Conservation (phyloP, 2,888 invertebrate genomes). For the Melolontha melolontha region DNA sequence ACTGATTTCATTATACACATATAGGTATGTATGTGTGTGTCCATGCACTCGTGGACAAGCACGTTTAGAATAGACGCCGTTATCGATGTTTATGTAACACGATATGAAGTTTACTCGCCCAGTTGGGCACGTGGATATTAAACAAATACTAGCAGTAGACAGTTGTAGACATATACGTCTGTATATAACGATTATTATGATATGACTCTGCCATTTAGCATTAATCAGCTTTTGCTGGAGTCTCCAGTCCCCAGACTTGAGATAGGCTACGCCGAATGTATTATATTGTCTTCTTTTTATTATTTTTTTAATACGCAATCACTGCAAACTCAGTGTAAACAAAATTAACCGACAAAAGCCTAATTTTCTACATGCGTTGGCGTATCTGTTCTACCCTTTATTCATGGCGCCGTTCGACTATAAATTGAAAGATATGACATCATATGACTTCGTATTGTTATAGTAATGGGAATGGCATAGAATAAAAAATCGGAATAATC, state of each 20-base stretch:
- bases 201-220: constrained; percentile 2
- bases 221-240: constrained; percentile 15
- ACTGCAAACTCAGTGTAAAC: too few species aligned
- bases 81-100: constrained; percentile 25
- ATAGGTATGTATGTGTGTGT: too few species aligned
- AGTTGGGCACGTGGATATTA: constrained; percentile 24
- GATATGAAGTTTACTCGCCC: constrained; percentile 13
- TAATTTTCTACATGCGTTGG: too few species aligned
- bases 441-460: too few species aligned
- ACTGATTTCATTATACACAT: too few species aligned
- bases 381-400: too few species aligned
- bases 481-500: too few species aligned
- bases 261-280: not conserved
- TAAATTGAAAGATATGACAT: too few species aligned
- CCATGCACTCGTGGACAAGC: too few species aligned
- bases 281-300: not conserved
- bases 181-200: not conserved
- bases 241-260: not conserved
- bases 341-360: too few species aligned
- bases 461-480: too few species aligned
- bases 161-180: not conserved
- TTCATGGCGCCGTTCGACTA: too few species aligned
- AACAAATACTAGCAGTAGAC: not conserved
- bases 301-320: not conserved
- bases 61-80: not conserved